These are phyloP conservation scores for Galaxias olidus DNA, from an alignment of 2,797 vertebrate genomes.

Conservation along the genomic window DNA sequence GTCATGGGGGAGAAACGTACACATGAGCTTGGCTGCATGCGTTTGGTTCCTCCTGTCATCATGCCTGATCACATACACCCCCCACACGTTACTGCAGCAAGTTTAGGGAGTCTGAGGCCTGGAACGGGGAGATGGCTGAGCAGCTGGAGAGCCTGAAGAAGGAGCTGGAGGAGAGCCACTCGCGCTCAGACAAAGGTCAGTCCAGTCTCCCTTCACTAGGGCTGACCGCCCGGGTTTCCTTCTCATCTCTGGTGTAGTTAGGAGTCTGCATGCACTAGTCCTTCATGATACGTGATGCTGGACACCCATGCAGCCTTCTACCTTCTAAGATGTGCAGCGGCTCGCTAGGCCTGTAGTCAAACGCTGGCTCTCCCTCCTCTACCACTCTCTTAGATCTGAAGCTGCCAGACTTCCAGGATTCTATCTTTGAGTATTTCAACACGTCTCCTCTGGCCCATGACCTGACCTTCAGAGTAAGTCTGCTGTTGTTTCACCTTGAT, in stretches of 20 bases:
- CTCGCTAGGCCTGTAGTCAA: too few species aligned
- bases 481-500: conserved; percentile 26
- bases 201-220: too few species aligned
- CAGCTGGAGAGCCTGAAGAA: conserved; percentile 89
- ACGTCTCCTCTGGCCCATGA: conserved; percentile 93
- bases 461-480: conserved; percentile 90
- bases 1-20: too few species aligned
- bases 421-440: conserved; percentile 98
- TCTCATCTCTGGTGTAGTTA: too few species aligned
- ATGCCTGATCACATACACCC: not conserved
- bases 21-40: too few species aligned
- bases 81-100: conserved; percentile 72
- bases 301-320: too few species aligned
- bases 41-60: conserved; percentile 1
- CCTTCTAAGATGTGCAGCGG: too few species aligned
- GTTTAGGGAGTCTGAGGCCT: conserved; percentile 87
- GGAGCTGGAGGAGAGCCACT: conserved; percentile 88
- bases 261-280: too few species aligned
- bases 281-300: too few species aligned
- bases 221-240: too few species aligned
- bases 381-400: conserved; percentile 79
- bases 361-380: not conserved
- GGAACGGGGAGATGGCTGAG: conserved; percentile 81
- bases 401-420: conserved; percentile 93
- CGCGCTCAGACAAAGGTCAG: conserved; percentile 85